Evolutionary conservation across 2,797 vertebrate genomes (phyloP), one percentile per base, ranked within the genome.

Genomic region (Argya squamiceps): DNA sequence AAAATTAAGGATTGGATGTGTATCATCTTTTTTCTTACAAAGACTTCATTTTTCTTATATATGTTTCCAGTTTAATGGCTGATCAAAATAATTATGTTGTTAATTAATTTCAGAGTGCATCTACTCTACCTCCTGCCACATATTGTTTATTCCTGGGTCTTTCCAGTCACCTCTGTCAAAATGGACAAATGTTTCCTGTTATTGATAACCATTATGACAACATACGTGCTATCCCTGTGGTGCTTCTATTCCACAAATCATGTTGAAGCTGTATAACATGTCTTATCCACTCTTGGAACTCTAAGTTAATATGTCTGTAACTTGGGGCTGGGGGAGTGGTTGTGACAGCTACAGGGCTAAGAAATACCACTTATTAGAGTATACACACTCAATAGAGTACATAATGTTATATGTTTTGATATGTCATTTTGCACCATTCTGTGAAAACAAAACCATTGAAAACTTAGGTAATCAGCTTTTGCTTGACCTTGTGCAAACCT

Each of bases 71-170:
- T 73, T 70, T 69, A 73, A 67, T 13, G 13, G 32, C 15, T 87
- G 55, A 68, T 84, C 32, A 88, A 93, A 93, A 64, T 49, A 74
- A 81, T 43, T 19, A 49, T 44, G 26, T 9, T 68, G 21, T 36
- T 89, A 89, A 78, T 69, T 91, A n/a, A 87, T 81, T 90, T 92
- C 85, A 89, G 27, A 43, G 16, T 39, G 34, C 5, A 26, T 26
- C 24, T 78, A 4, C 9, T 43, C 82, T 36, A 46, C 22, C 21
- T 89, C 11, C 44, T 64, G 43, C 32, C 26, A 84, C 11, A 23
- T 11, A 44, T 3, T 34, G 17, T 93, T 75, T 81, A 56, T 43
- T 91, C 69, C 43, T 12, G 4, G 14, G 32, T 22, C 52, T 85
- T 95, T 50, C 19, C 58, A 21, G 5, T 69, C 50, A 80, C 37